Conservation (phyloP, 1,140 invertebrate species). For the Ctenoplectra terminalis region DNA sequence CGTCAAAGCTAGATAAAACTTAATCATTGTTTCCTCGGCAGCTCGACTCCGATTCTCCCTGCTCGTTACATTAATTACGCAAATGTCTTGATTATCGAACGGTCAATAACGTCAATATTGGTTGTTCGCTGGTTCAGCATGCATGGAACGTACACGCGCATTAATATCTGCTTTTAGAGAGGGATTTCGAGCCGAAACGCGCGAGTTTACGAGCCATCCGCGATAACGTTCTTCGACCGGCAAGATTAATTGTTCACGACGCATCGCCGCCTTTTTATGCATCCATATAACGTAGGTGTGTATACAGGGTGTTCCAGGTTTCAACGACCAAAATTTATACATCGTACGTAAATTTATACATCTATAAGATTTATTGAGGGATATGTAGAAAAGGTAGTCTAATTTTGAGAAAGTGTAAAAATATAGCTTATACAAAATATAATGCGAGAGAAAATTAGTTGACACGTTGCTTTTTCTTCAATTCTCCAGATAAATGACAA, state of each 20-base stretch:
- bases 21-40: slow-evolving; percentile 28
- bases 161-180: slow-evolving; percentile 29
- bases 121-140: neutral
- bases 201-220: neutral
- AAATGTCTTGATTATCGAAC: slow-evolving; percentile 53
- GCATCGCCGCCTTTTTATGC: neutral
- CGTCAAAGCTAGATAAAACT: slow-evolving; percentile 22
- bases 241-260: slow-evolving; percentile 10
- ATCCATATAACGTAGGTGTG: too few relatives aligned
- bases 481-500: too few relatives aligned
- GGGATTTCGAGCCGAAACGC: slow-evolving; percentile 10
- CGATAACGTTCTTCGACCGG: neutral
- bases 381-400: too few relatives aligned
- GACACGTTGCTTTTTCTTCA: too few relatives aligned
- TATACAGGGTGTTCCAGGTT: too few relatives aligned
- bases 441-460: too few relatives aligned
- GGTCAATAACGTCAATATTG: slow-evolving; percentile 50
- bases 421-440: too few relatives aligned
- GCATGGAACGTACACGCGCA: neutral
- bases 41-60: neutral
- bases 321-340: too few relatives aligned
- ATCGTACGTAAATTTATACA: too few relatives aligned
- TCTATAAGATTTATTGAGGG: too few relatives aligned
- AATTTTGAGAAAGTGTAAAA: too few relatives aligned
- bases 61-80: slow-evolving; percentile 48